Percentiles rank a stretch among this genome's conserved stretches.
Evolutionary conservation across 2,888 invertebrate species (phyloP).

Genomic region (Acleris literana): DNA sequence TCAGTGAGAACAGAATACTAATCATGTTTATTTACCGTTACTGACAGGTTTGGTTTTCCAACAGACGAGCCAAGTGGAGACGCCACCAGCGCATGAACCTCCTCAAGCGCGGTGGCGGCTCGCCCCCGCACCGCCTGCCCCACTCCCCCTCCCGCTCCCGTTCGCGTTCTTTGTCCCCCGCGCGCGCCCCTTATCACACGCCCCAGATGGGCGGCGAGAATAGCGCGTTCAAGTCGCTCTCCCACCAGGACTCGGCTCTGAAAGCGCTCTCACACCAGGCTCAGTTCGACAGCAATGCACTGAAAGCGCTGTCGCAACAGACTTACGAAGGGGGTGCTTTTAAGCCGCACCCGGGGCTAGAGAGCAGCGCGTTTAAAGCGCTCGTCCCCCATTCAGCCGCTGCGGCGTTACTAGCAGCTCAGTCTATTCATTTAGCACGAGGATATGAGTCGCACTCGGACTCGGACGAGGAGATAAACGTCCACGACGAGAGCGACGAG

Average conservation of each 20-base stretch:
- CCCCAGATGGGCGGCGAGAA: conserved; percentile 94
- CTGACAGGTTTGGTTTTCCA: conserved; percentile 99
- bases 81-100: conserved; percentile 98
- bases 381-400: conserved; percentile 87
- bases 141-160: conserved; percentile 86
- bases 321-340: conserved; percentile 69
- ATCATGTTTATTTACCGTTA: conserved; percentile 85
- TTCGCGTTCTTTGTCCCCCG: conserved; percentile 86
- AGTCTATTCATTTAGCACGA: conserved; percentile 74
- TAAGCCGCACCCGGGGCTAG: conserved; percentile 83
- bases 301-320: conserved; percentile 78
- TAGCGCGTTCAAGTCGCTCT: conserved; percentile 92
- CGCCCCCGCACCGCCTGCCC: conserved; percentile 84
- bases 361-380: conserved; percentile 94
- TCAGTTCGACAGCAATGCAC: conserved; percentile 82
- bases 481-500: conserved; percentile 90
- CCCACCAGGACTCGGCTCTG: conserved; percentile 85
- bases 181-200: conserved; percentile 84
- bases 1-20: conserved; percentile 74
- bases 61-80: conserved; percentile 99
- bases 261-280: conserved; percentile 83
- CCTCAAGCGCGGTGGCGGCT: conserved; percentile 92
- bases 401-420: conserved; percentile 82
- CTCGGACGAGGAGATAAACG: conserved; percentile 92
- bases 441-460: conserved; percentile 83